Conservation (phyloP, 2,888 invertebrate genomes). For the Rhagonycha lutea region DNA sequence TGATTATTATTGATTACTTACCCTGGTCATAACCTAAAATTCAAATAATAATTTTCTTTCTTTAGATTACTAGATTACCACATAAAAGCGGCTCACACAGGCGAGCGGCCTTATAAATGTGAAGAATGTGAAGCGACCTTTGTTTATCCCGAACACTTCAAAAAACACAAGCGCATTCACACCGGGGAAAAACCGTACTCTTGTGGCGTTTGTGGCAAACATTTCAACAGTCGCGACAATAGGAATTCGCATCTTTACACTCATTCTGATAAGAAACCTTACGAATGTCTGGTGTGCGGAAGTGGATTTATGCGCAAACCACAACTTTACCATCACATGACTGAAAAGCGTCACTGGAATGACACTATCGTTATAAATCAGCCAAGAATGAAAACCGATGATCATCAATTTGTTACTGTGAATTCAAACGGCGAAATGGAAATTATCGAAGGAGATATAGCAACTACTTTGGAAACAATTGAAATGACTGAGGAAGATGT, state of each 20-base stretch:
- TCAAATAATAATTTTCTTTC: background rate
- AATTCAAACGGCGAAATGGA: constrained; percentile 52
- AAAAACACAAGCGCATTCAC: constrained; percentile 79
- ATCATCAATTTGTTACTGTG: constrained; percentile 56
- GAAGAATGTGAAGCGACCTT: constrained; percentile 75
- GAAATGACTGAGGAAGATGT: constrained; percentile 37
- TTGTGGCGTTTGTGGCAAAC: constrained; percentile 81
- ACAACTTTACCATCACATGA: constrained; percentile 77
- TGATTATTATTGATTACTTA: too few relatives aligned
- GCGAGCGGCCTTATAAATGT: constrained; percentile 77
- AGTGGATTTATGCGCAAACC: constrained; percentile 85
- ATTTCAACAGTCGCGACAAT: constrained; percentile 83
- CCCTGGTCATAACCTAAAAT: background rate
- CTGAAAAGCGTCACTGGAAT: constrained; percentile 71
- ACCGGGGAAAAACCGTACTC: constrained; percentile 76
- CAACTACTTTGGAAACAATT: constrained; percentile 31
- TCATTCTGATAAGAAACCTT: constrained; percentile 85
- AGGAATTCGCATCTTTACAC: constrained; percentile 83
- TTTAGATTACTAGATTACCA: constrained; percentile 77
- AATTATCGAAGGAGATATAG: constrained; percentile 41
- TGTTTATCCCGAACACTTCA: constrained; percentile 82
- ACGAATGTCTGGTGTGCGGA: constrained; percentile 80
- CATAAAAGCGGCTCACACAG: constrained; percentile 78
- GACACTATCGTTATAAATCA: constrained; percentile 84
- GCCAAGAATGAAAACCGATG: constrained; percentile 68